Evolutionary conservation across 1,140 invertebrate genomes (phyloP), one percentile per base, ranked within the genome.

Genomic region (Popillia japonica): DNA sequence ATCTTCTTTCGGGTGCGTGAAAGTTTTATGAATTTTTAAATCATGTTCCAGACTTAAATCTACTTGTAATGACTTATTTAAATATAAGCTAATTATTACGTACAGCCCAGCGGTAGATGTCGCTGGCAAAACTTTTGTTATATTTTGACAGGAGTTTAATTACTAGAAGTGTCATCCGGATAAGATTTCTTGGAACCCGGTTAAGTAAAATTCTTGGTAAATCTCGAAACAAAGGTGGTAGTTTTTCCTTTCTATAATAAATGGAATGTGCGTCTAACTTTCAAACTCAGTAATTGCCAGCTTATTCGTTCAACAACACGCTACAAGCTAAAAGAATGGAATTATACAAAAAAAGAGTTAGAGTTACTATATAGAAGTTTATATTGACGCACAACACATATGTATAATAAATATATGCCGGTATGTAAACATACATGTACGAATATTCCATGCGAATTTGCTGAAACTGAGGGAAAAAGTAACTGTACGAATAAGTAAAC

Each of bases 21-120:
- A 55, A 55, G 48, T 55, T 55, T 55, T 55, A 55, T 55, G 48
- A 55, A 55, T 55, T 55, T 55, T 55, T 55, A 55, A 55, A 55
- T 55, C 48, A n/a, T 14, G 48, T 55, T 55, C 14, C 14, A 14
- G 48, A 17, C 14, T 55, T 55, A 55, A 55, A 55, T 55, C 48
- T 55, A 55, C 48, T 55, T 55, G 48, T 14, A 55, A 55, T 55
- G 48, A 55, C 48, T 55, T 17, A 55, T 55, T 55, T 55, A 55
- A 55, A 55, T 55, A n/a, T 55, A 14, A 55, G 48, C 14, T 55
- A 55, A 55, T 55, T 55, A 55, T 55, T 55, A 55, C 48, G 17
- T 55, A 4, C 14, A 55, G 14, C 48, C 48, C 14, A n/a, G 11
- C 48, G 48, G 48, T 55, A n/a, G 17, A 55, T 4, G 48, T 55